These are phyloP conservation scores for Solenodon paradoxus DNA, from an alignment of 2,113 vertebrate species.

Conservation along the genomic window DNA sequence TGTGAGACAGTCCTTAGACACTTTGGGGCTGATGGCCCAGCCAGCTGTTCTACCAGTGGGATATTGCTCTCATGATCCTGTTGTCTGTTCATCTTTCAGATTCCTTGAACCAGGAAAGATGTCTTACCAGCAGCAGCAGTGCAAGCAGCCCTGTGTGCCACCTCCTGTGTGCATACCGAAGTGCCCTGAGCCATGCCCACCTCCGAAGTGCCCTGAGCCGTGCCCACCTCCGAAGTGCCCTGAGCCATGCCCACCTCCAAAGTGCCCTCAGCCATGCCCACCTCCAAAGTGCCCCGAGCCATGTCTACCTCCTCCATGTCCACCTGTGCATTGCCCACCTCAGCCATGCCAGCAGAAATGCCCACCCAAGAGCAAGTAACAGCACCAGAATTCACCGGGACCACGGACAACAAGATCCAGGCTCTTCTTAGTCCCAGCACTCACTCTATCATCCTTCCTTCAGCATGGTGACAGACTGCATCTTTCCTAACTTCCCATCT, in stretches of 20 bases:
- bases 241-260: neutral
- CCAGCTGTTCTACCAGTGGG: neutral
- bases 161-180: neutral
- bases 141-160: constrained; percentile 2
- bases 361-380: neutral
- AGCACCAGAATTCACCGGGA: neutral
- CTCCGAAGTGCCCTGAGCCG: neutral
- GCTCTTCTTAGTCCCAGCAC: neutral
- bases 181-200: neutral
- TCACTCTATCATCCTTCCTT: neutral
- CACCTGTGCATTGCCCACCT: neutral
- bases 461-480: neutral
- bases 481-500: neutral
- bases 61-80: neutral
- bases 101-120: neutral
- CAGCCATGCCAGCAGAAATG: neutral
- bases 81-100: constrained; percentile 13
- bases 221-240: neutral
- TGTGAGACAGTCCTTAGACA: neutral
- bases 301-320: neutral
- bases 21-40: neutral
- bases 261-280: neutral
- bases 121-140: constrained; percentile 1
- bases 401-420: neutral
- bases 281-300: neutral